Conservation (phyloP, 2,113 vertebrate genomes). For the Grallaria varia region DNA sequence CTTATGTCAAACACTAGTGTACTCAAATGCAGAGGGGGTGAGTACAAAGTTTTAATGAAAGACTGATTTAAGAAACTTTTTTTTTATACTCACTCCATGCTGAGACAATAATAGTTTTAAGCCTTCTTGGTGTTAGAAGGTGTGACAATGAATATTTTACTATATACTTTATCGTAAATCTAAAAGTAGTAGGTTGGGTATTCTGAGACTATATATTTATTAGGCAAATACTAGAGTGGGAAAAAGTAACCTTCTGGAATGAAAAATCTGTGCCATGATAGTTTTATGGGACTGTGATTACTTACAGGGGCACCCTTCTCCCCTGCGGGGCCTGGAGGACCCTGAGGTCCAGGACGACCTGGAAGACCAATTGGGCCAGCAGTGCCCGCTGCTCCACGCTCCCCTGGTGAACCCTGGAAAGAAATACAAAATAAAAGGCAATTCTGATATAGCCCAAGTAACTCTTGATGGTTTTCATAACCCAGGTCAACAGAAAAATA, state of each 20-base stretch:
- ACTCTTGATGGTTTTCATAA: neutral
- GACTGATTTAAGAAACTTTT: slow-evolving; percentile 21
- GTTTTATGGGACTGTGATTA: neutral
- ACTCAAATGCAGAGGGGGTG: neutral
- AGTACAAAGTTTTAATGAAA: slow-evolving; percentile 49
- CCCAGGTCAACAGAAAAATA: neutral
- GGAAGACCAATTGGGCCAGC: slow-evolving; percentile 92
- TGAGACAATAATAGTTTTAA: neutral
- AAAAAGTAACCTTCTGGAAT: neutral
- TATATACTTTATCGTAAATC: slow-evolving; percentile 31
- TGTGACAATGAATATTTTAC: neutral
- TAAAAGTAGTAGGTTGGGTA: neutral
- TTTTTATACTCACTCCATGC: neutral
- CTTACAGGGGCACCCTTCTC: slow-evolving; percentile 96
- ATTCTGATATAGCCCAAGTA: neutral
- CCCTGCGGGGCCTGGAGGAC: slow-evolving; percentile 91
- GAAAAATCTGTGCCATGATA: neutral
- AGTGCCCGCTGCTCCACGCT: slow-evolving; percentile 89
- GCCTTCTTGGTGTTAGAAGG: neutral
- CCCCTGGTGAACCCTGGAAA: slow-evolving; percentile 92
- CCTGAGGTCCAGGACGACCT: slow-evolving; percentile 91
- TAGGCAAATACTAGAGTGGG: neutral
- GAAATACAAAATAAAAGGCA: neutral
- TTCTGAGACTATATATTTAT: neutral
- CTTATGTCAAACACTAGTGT: neutral